Conservation (phyloP, 2,888 invertebrate genomes). For the Polydrusus pterygomalis region DNA sequence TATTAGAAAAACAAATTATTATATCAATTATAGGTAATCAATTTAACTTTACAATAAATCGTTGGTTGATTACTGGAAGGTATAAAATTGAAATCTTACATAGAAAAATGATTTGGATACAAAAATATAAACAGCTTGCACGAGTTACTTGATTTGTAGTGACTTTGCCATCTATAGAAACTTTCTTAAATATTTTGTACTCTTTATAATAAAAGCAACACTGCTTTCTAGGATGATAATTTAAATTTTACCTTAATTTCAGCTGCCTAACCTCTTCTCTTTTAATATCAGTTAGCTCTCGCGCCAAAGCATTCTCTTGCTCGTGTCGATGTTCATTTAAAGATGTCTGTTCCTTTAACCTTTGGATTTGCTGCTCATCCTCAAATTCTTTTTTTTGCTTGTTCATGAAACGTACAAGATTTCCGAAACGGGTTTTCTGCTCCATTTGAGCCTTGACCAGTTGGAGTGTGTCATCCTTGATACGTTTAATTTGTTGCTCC, state of each 20-base stretch:
- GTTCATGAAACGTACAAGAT: constrained; percentile 65
- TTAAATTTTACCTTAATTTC: constrained; percentile 64
- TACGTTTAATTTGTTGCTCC: constrained; percentile 32
- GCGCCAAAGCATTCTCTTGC: constrained; percentile 66
- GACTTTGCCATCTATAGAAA: too few species aligned
- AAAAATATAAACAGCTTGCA: too few species aligned
- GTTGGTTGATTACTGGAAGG: too few species aligned
- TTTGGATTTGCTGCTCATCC: constrained; percentile 56
- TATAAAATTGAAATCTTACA: too few species aligned
- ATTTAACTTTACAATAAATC: too few species aligned
- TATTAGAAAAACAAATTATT: too few species aligned
- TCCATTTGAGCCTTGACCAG: constrained; percentile 61
- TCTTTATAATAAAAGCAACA: too few species aligned
- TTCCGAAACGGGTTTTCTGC: constrained; percentile 63
- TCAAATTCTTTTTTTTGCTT: constrained; percentile 64
- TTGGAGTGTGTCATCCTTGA: constrained; percentile 40
- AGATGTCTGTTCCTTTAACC: constrained; percentile 58
- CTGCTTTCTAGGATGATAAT: too few species aligned
- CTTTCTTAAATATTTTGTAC: too few species aligned
- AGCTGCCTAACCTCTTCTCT: constrained; percentile 66
- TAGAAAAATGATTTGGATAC: too few species aligned
- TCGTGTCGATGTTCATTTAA: constrained; percentile 59
- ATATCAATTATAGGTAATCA: too few species aligned
- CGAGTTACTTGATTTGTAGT: too few species aligned
- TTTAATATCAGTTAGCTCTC: constrained; percentile 67